A percentile compares a stretch with the other conserved stretches of the same genome.
Conservation (phyloP, 2,888 invertebrate species). For the Ochropacha duplaris region DNA sequence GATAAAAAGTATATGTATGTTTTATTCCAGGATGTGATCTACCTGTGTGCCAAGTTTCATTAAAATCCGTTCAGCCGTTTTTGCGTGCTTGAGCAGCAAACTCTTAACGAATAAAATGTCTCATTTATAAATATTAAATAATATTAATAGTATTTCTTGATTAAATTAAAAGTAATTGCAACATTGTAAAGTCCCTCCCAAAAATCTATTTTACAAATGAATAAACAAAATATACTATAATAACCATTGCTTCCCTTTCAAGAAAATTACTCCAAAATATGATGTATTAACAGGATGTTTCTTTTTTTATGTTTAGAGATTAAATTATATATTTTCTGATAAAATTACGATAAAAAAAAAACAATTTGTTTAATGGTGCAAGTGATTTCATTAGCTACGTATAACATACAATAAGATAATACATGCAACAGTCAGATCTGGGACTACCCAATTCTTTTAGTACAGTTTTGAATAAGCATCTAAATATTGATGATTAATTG, state of each 20-base stretch:
- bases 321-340: neutral
- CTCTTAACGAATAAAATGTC: too few species aligned
- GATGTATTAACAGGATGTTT: constrained; percentile 25
- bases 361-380: neutral
- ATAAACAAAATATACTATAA: constrained; percentile 37
- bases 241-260: constrained; percentile 39
- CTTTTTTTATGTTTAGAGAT: constrained; percentile 1
- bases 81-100: too few species aligned
- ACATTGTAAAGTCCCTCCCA: constrained; percentile 15
- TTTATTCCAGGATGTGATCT: too few species aligned
- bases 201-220: constrained; percentile 53
- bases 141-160: neutral
- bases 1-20: too few species aligned
- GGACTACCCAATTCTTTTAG: neutral
- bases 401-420: too few species aligned
- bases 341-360: too few species aligned
- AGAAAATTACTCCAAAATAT: constrained; percentile 47
- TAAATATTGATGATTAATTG: neutral
- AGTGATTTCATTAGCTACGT: too few species aligned
- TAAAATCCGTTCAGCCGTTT: too few species aligned
- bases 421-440: neutral
- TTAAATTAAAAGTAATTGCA: constrained; percentile 1
- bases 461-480: neutral
- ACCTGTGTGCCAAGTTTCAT: too few species aligned
- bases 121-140: too few species aligned